These are phyloP conservation scores for human DNA, from an alignment of 2,113 vertebrate genomes.

Conservation along the genomic window GRCh38 chr7:135809001-135809500, in stretches of 20 bases:
- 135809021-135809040: neutral
- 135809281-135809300: neutral
- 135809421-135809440: neutral
- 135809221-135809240: constrained; percentile 2
- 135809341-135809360: neutral
- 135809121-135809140: constrained; percentile 39
- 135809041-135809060: neutral
- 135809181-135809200: neutral
- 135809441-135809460: neutral
- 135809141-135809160: neutral
- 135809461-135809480: too few species aligned
- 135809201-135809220: constrained; percentile 45
- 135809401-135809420: neutral
- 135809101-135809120: constrained; percentile 16
- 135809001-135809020: neutral
- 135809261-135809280: neutral
- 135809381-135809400: neutral
- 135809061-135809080: neutral
- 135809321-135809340: accelerated
- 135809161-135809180: neutral
- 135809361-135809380: neutral
- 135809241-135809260: neutral
- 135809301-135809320: neutral
- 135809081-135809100: accelerated
- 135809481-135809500: too few species aligned